Percentiles rank a stretch among this genome's conserved stretches.
Evolutionary conservation across 2,113 vertebrate genomes (phyloP).

Genomic region (Suricata suricatta): DNA sequence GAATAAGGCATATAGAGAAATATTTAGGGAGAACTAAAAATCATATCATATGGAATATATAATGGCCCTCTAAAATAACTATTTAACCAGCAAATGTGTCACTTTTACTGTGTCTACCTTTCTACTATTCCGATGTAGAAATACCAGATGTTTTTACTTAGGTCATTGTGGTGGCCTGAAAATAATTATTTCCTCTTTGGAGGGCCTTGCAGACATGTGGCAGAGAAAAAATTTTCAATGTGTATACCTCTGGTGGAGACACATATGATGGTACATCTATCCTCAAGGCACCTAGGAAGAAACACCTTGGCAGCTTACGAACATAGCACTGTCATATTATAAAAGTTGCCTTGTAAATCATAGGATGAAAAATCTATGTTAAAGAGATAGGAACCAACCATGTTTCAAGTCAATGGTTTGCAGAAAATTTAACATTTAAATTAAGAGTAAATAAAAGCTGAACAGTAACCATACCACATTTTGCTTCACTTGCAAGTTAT

Average conservation of each 20-base stretch:
- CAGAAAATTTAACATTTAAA: constrained; percentile 18
- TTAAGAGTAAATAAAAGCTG: constrained; percentile 33
- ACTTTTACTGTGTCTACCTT: neutral
- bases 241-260: neutral
- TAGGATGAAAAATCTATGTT: neutral
- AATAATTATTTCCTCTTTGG: constrained; percentile 67
- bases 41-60: neutral
- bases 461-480: neutral
- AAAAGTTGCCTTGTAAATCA: neutral
- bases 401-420: neutral
- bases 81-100: neutral
- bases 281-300: neutral
- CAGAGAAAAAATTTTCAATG: constrained; percentile 21
- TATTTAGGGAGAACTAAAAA: neutral
- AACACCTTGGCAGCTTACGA: neutral
- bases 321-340: neutral
- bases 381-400: neutral
- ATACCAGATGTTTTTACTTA: constrained; percentile 67
- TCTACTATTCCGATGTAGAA: constrained; percentile 24
- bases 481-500: neutral
- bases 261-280: neutral
- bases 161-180: constrained; percentile 33
- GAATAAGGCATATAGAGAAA: neutral
- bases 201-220: constrained; percentile 29
- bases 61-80: constrained; percentile 2